Base-by-base conservation (phyloP, 2,888 invertebrate species). In the Trachelus stipa region DNA sequence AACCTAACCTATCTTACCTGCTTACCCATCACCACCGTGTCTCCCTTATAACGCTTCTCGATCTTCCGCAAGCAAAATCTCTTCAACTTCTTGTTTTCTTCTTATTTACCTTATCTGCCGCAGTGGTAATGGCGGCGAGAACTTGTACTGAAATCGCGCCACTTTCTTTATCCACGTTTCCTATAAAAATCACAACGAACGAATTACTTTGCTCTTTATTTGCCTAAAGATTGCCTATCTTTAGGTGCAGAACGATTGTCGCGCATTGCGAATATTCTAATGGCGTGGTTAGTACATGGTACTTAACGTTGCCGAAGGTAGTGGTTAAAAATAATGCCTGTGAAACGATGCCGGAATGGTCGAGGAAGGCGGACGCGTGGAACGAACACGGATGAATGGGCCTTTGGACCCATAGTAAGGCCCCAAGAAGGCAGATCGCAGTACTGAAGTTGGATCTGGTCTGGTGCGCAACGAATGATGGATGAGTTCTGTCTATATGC, bases 241-340 rank as follows among this genome's bases (percentile, higher is more conserved):
- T 23, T 15, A 71, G 11, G 71, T 11, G 30, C 23, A 6, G 11
- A 33, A 12, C 30, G 71, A 34, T 9, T 71, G 30, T 33, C 35
- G 30, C 74, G 31, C 56, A 71, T 77, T 75, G 73, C 74, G 75
- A 73, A 78, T 78, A 78, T 78, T 78, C 78, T 78, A 78, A 78
- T 78, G 56, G 76, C 68, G 78, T 73, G 71, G 71, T 73, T 75
- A 68, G 78, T 73, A 35, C 76, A 6, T 34, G 56, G 78, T 78
- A 73, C 75, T 78, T 73, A 56, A 78, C 76, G 73, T 75, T 75
- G 68, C 71, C 78, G 78, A 75, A 78, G 75, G 75, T 75, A 73
- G 78, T 78, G 78, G 78, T 78, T 78, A 75, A 78, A 78, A 78
- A 76, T 78, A 76, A 78, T 78, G 76, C 76, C 75, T 78, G 78